Percentiles rank a stretch among this genome's conserved stretches.
Conservation (phyloP, 2,113 vertebrate genomes). For the Colistium nudipinnis region DNA sequence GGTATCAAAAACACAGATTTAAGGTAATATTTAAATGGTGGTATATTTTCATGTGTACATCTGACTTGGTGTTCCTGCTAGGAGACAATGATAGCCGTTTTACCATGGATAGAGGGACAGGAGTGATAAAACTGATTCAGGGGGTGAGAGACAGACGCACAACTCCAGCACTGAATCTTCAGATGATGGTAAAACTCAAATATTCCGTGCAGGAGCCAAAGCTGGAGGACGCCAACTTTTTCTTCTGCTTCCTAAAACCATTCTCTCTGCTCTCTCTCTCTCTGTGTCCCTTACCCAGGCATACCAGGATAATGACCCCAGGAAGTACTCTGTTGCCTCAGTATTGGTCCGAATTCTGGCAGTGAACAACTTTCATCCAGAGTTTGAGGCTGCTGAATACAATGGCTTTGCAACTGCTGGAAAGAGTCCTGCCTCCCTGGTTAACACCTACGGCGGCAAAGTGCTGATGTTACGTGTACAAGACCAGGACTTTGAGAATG, state of each 20-base stretch:
- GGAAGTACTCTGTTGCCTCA: constrained; percentile 83
- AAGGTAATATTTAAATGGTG: neutral
- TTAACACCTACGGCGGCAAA: constrained; percentile 79
- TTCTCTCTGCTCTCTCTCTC: neutral
- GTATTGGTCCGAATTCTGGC: constrained; percentile 78
- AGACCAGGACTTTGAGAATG: constrained; percentile 82
- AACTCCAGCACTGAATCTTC: constrained; percentile 71
- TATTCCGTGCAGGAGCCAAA: neutral
- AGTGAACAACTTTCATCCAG: constrained; percentile 74
- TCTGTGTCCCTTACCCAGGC: constrained; percentile 67
- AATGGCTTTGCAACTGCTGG: constrained; percentile 77
- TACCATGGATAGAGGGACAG: constrained; percentile 73
- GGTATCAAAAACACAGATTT: constrained; percentile 63
- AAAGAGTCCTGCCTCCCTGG: constrained; percentile 70
- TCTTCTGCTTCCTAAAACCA: neutral
- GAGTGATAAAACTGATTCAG: constrained; percentile 67
- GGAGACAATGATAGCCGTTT: constrained; percentile 75
- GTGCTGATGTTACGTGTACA: constrained; percentile 74
- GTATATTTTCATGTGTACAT: neutral
- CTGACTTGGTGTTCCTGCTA: constrained; percentile 20
- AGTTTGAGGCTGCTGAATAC: constrained; percentile 74
- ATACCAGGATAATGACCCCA: constrained; percentile 82
- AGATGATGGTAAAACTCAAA: constrained; percentile 77
- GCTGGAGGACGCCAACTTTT: neutral
- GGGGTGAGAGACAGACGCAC: constrained; percentile 59